Percentiles rank a stretch among this genome's conserved stretches.
phyloP scores from a whole-genome alignment of 1,140 invertebrate species.

The Chironomus striatipennis region DNA sequence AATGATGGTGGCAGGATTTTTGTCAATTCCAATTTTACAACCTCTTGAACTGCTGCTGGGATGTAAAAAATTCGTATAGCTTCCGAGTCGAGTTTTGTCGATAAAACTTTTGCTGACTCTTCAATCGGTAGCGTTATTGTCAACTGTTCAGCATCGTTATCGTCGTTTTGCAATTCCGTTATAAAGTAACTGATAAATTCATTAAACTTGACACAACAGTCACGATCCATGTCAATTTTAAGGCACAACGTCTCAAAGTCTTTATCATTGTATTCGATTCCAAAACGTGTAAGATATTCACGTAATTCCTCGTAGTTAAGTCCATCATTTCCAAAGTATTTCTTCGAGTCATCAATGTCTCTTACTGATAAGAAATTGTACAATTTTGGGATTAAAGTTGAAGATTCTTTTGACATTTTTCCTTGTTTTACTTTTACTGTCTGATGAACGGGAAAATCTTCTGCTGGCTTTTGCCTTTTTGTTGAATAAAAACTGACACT shows the following conservation, averaged over 20 bases:
- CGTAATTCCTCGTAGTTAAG: not conserved
- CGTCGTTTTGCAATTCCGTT: not conserved
- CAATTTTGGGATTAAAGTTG: not conserved
- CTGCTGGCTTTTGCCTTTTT: too few species aligned
- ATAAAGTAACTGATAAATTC: conserved; percentile 6
- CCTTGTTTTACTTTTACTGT: not conserved
- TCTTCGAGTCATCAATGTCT: not conserved
- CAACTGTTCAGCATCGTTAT: not conserved
- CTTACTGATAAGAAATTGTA: not conserved
- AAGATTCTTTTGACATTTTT: conserved; percentile 11
- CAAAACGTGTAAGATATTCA: not conserved
- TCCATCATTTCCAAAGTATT: not conserved
- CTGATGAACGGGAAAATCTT: not conserved
- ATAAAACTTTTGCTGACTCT: not conserved
- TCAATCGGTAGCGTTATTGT: not conserved
- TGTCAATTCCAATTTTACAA: too few species aligned
- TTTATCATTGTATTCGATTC: not conserved
- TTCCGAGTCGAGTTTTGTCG: not conserved
- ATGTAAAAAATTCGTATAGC: not conserved
- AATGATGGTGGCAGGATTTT: too few species aligned
- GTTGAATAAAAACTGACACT: too few species aligned
- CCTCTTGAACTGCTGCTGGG: not conserved
- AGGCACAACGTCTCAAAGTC: not conserved
- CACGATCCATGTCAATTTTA: conserved; percentile 12
- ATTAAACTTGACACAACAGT: not conserved